A percentile compares a stretch with the other conserved stretches of the same genome.
These are phyloP conservation scores for Perca flavescens DNA, from an alignment of 2,113 vertebrate genomes.

Conservation along the genomic window DNA sequence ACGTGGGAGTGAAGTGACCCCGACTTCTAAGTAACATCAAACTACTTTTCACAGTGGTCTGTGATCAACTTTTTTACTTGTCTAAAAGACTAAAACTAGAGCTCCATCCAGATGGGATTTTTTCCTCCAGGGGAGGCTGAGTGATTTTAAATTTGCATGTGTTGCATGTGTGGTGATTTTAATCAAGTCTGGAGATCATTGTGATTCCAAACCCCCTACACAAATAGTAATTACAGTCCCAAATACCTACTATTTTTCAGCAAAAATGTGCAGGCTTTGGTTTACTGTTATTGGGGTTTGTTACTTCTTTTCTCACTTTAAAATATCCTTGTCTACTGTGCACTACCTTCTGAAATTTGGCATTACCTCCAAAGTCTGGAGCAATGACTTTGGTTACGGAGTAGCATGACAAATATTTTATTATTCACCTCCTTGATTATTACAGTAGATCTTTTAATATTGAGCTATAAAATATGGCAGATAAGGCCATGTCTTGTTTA, in stretches of 20 bases:
- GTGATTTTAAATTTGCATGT: background rate
- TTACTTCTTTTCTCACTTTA: background rate
- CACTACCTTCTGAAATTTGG: background rate
- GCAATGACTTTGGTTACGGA: background rate
- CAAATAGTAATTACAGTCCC: background rate
- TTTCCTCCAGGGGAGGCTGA: background rate
- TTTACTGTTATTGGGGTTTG: background rate
- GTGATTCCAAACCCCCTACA: background rate
- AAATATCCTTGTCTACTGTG: background rate
- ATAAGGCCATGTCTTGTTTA: background rate
- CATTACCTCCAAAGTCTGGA: background rate
- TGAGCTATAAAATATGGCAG: slow-evolving; percentile 9
- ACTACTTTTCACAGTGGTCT: slow-evolving; percentile 7
- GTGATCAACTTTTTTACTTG: slow-evolving; percentile 8
- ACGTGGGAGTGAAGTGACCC: slow-evolving; percentile 15
- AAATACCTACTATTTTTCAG: background rate
- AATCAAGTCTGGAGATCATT: background rate
- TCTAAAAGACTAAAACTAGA: background rate
- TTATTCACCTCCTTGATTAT: background rate
- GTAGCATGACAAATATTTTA: background rate
- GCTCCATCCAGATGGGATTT: background rate
- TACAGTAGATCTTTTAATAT: background rate
- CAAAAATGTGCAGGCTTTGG: background rate
- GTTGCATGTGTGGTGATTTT: background rate
- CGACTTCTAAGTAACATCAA: slow-evolving; percentile 19